Conservation (phyloP, 2,113 vertebrate species). For the Peromyscus polionotus region DNA sequence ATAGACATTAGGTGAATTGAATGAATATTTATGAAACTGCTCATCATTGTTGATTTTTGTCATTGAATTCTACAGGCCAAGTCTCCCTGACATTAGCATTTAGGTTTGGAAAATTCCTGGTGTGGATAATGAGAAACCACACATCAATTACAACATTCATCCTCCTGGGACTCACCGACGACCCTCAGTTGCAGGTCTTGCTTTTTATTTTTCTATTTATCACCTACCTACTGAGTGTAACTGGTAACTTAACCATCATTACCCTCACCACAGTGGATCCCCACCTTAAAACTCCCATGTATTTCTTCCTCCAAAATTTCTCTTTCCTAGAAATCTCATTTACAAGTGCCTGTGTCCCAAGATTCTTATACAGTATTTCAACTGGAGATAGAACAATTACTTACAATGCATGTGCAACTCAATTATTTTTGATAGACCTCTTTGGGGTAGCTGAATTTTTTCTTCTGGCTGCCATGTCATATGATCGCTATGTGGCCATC, state of each 20-base stretch:
- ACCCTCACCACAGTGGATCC: slow-evolving; percentile 35
- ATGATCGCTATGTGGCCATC: slow-evolving; percentile 64
- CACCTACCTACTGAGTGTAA: slow-evolving; percentile 71
- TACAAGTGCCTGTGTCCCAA: slow-evolving; percentile 46
- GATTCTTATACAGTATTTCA: slow-evolving; percentile 57
- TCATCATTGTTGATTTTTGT: neutral
- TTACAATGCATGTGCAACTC: slow-evolving; percentile 57
- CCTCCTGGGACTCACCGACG: slow-evolving; percentile 71
- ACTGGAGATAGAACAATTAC: slow-evolving; percentile 46
- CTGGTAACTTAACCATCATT: slow-evolving; percentile 72
- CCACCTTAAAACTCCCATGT: slow-evolving; percentile 69
- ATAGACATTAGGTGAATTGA: neutral
- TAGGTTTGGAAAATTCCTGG: neutral
- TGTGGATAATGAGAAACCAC: slow-evolving; percentile 58
- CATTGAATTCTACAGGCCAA: neutral
- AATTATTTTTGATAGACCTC: slow-evolving; percentile 66
- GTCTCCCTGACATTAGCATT: neutral
- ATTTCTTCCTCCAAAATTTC: slow-evolving; percentile 69
- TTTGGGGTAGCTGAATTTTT: slow-evolving; percentile 68
- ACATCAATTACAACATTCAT: slow-evolving; percentile 72
- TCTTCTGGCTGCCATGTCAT: slow-evolving; percentile 67
- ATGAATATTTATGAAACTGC: neutral
- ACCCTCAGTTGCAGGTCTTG: slow-evolving; percentile 42
- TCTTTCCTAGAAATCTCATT: slow-evolving; percentile 66
- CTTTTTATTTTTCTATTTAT: slow-evolving; percentile 75